Base-by-base conservation (phyloP, 2,888 invertebrate genomes). In the Spilosoma lubricipeda region DNA sequence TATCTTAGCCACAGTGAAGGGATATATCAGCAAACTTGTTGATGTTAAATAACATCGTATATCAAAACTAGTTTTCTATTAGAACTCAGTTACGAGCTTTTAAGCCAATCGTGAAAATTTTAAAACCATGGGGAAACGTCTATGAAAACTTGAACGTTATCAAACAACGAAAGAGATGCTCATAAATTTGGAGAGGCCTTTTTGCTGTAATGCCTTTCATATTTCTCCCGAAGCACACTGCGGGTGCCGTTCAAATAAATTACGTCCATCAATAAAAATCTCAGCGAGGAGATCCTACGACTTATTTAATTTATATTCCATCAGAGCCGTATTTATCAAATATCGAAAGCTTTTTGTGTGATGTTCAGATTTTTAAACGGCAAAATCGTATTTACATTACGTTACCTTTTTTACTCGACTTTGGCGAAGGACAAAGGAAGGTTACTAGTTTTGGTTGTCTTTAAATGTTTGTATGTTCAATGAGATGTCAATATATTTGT, bases 261-360 rank as follows among this genome's bases (percentile, higher is more conserved):
- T 95, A 94, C 93, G 86, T 88, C 93, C 93, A 95, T 95, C 95
- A 94, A 95, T 95, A 95, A 95, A 94, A 95, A 95, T 94, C 94
- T 92, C 91, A 89, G 89, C 92, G 92, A 90, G 86, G 88, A 92
- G 91, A 95, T 94, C 92, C 93, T 87, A 88, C 90, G 94, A 95
- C 94, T 95, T 95, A 95, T 94, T 95, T 94, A 94, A 95, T 95
- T 95, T 94, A 94, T 94, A 94, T 94, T 95, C 94, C 93, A 94
- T 94, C 93, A 92, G 88, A 88, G 88, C 82, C 87, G 90, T 94
- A 94, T 95, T 94, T 94, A 93, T 94, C 93, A 94, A 93, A 93
- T 90, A 92, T 92, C 89, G 89, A 88, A 56, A 81, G 88, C 87
- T 90, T 89, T 92, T 88, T 86, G 83, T 85, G 85, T 84, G 82